Conservation (phyloP, 2,113 vertebrate genomes). For the Potamarius usumacintae region DNA sequence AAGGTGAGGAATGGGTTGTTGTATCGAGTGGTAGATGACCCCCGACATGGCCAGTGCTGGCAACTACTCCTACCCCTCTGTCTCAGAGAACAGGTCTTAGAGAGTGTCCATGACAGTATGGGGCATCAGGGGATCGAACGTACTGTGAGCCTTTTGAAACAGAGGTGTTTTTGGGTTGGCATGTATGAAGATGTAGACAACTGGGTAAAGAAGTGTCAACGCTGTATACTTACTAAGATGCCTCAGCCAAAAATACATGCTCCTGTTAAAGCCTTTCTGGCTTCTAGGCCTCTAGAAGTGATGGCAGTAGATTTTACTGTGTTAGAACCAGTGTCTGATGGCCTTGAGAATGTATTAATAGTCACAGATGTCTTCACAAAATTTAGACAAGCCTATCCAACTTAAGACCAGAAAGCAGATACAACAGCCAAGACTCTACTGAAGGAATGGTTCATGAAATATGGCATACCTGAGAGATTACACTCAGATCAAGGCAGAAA, state of each 20-base stretch:
- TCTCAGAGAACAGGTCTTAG: too few relatives aligned
- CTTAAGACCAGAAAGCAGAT: background rate
- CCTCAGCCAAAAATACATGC: slow-evolving; percentile 10
- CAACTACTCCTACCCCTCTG: too few relatives aligned
- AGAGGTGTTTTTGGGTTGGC: background rate
- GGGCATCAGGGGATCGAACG: slow-evolving; percentile 15
- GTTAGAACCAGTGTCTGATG: background rate
- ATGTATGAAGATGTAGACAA: slow-evolving; percentile 3
- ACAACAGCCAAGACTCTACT: background rate
- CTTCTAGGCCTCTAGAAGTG: background rate
- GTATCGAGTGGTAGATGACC: too few relatives aligned
- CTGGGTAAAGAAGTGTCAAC: slow-evolving; percentile 12
- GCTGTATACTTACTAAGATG: background rate
- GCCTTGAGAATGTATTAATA: background rate
- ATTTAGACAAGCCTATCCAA: slow-evolving; percentile 2
- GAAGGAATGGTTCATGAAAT: background rate
- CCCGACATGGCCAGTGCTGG: too few relatives aligned
- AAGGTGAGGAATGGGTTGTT: too few relatives aligned
- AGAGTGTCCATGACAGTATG: slow-evolving; percentile 6
- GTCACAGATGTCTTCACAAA: background rate
- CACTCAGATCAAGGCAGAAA: too few relatives aligned
- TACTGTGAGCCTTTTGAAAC: background rate
- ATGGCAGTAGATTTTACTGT: background rate
- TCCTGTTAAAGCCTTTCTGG: background rate
- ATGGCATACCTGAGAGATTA: too few relatives aligned